Conservation (phyloP, 1,140 invertebrate genomes). For the Pemphigus obesinymphae region DNA sequence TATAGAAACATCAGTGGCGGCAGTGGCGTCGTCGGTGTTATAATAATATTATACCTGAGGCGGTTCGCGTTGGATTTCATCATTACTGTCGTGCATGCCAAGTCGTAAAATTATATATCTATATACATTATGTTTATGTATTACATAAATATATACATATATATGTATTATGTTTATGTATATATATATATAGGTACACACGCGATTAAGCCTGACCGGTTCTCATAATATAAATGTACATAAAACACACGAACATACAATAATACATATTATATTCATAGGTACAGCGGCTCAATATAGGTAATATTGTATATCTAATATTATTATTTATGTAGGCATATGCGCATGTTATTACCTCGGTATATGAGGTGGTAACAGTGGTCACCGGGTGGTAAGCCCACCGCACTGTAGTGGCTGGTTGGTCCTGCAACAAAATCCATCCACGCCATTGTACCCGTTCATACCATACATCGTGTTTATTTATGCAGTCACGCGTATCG, state of each 20-base stretch:
- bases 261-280: no score
- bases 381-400: no score
- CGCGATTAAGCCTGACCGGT: background rate
- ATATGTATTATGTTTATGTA: background rate
- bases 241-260: background rate
- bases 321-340: no score
- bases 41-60: background rate
- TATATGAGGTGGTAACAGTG: no score
- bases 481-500: background rate
- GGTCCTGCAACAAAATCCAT: no score
- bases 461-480: background rate
- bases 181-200: background rate
- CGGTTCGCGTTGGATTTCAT: constrained; percentile 3
- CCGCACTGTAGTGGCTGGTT: no score
- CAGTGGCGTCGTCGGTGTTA: background rate
- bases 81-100: background rate
- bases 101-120: constrained; percentile 14
- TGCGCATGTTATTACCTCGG: no score
- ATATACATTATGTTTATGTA: background rate
- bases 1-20: background rate
- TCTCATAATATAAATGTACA: background rate
- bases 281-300: no score
- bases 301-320: no score
- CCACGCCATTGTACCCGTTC: no score
- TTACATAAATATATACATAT: background rate